Evolutionary conservation across 2,888 invertebrate species (phyloP), one percentile per base, ranked within the genome.

Genomic region (Odontocerum albicorne): DNA sequence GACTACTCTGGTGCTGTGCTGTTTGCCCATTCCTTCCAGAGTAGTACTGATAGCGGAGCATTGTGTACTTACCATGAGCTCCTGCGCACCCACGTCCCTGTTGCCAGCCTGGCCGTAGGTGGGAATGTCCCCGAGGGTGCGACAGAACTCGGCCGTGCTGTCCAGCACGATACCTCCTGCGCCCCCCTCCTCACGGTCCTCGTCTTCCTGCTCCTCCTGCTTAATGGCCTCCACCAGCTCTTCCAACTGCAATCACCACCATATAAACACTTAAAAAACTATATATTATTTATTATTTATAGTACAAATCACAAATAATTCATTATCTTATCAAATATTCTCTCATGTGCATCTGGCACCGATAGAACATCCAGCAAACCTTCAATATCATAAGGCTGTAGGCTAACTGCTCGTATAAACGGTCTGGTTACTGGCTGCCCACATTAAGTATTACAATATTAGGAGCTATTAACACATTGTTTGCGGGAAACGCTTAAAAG

Each of bases 91-190:
- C 66, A 90, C 89, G 66, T 94, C 92, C 22, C 94, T 79, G 75
- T 95, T 94, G 22, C 94, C 94, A 15, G 93, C 88, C 70, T 87
- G 87, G 12, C 94, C 96, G 69, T 95, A 95, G 0, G 95, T 95
- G 52, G 96, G 96, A 66, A 96, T 95, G 70, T 96, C 96, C 1
- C 96, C 95, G 4, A 97, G 80, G 39, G 95, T 94, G 65, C 96
- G 85, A 68, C 97, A 97, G 77, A 97, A 97, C 80, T 97, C 97
- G 0, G 96, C 96, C 1, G 96, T 96, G 1, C 94, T 88, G 77
- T 97, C 95, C 50, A 97, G 75, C 53, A 89, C 84, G 66, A 96
- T 96, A 63, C 82, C 80, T 2, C 75, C 76, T 45, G 78, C 72
- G 20, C 62, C 63, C 47, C 68, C 72, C 2, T 58, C 67, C 15